Percentiles rank a stretch among this genome's conserved stretches.
phyloP scores from a whole-genome alignment of 2,113 vertebrate species.

The Passer domesticus region DNA sequence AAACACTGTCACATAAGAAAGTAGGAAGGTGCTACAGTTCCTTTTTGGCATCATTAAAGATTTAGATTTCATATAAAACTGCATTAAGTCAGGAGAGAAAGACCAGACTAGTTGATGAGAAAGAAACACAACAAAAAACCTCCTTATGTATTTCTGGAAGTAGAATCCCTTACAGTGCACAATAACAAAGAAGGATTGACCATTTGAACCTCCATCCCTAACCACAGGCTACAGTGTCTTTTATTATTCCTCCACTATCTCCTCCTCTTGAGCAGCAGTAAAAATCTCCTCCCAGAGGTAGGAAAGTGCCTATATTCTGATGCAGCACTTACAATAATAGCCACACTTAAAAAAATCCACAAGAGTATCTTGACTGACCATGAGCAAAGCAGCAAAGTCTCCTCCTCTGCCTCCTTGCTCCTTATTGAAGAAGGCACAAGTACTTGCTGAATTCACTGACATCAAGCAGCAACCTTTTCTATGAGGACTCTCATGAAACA shows the following conservation, averaged over 20 bases:
- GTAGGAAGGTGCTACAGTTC: background rate
- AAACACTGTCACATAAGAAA: background rate
- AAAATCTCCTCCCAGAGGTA: background rate
- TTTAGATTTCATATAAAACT: background rate
- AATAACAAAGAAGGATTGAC: background rate
- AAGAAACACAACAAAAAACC: background rate
- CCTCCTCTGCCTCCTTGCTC: background rate
- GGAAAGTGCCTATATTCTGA: background rate
- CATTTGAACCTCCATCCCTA: fast-evolving
- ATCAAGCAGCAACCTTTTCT: background rate
- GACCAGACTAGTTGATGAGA: background rate
- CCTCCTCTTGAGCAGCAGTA: background rate
- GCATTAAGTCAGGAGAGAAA: background rate
- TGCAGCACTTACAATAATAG: background rate
- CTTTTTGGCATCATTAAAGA: background rate
- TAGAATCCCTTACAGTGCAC: background rate
- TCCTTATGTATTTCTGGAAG: background rate
- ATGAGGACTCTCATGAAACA: background rate
- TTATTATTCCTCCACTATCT: background rate
- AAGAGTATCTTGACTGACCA: background rate
- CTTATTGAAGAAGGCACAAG: background rate
- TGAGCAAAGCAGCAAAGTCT: background rate
- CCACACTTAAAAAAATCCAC: fast-evolving
- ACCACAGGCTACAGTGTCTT: background rate
- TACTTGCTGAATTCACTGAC: background rate